Conservation (phyloP, 2,888 invertebrate genomes). For the Drepana falcataria region DNA sequence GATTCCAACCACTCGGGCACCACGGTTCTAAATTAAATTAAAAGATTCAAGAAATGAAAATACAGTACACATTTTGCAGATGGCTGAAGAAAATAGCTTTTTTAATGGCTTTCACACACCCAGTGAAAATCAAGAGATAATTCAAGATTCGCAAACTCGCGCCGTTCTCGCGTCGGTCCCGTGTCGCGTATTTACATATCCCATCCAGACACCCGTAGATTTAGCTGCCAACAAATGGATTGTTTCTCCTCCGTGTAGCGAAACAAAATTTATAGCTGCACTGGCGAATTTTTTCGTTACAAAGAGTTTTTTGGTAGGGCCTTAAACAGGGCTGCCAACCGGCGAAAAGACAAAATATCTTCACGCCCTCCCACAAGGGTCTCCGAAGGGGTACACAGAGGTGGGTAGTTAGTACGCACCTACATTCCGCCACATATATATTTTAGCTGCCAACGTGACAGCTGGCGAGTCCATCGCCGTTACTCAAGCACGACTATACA, state of each 20-base stretch:
- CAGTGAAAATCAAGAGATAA: conserved; percentile 33
- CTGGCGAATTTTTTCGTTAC: conserved; percentile 43
- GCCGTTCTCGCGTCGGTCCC: conserved; percentile 21
- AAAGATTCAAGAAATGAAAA: neutral
- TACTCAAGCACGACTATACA: no score
- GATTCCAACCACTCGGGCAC: no score
- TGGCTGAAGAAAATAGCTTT: no score
- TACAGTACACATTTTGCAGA: no score
- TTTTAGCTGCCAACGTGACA: no score
- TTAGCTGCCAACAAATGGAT: conserved; percentile 68
- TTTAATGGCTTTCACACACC: neutral
- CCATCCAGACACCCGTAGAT: conserved; percentile 55
- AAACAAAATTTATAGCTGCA: conserved; percentile 59
- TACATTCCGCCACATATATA: no score
- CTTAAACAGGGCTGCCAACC: neutral
- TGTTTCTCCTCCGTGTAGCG: conserved; percentile 57
- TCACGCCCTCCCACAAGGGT: no score
- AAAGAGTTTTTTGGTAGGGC: conserved; percentile 12
- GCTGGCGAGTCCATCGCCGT: no score
- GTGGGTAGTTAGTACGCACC: no score
- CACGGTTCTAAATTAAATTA: no score
- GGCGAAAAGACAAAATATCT: no score
- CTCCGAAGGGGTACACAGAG: no score
- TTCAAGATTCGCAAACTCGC: conserved; percentile 21
- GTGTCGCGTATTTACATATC: conserved; percentile 54